Percentiles rank a stretch among this genome's conserved stretches.
Conservation (phyloP, 2,113 vertebrate species). For the Pelecanoides urinatrix region DNA sequence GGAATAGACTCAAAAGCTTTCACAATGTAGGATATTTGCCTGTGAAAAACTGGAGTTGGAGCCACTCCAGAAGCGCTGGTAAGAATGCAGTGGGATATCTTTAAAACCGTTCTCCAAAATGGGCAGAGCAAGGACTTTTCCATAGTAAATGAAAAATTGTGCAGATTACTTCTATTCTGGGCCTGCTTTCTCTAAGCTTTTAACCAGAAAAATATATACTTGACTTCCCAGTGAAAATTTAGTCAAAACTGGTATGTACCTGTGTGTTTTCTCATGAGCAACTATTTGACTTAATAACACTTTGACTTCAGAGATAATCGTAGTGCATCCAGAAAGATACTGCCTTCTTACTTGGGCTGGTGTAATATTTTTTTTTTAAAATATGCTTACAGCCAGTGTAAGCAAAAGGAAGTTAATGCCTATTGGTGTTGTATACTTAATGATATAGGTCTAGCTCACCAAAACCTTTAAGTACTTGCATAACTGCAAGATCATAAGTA, state of each 20-base stretch:
- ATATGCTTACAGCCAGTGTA: background rate
- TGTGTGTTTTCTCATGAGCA: background rate
- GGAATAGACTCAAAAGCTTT: background rate
- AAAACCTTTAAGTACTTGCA: background rate
- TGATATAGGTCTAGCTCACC: background rate
- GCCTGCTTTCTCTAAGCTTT: background rate
- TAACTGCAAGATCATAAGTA: background rate
- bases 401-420: background rate
- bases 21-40: background rate
- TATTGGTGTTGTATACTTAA: background rate
- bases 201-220: background rate
- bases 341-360: background rate
- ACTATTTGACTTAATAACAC: background rate
- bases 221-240: background rate
- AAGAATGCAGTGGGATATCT: background rate
- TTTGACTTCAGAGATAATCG: background rate
- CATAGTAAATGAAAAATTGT: background rate
- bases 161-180: background rate
- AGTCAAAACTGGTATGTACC: background rate
- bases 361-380: background rate
- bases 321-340: background rate
- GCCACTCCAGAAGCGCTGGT: background rate
- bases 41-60: background rate
- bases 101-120: background rate
- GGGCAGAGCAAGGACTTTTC: background rate